Evolutionary conservation across 2,797 vertebrate genomes (phyloP).

Genomic region (Darevskia nairensis): DNA sequence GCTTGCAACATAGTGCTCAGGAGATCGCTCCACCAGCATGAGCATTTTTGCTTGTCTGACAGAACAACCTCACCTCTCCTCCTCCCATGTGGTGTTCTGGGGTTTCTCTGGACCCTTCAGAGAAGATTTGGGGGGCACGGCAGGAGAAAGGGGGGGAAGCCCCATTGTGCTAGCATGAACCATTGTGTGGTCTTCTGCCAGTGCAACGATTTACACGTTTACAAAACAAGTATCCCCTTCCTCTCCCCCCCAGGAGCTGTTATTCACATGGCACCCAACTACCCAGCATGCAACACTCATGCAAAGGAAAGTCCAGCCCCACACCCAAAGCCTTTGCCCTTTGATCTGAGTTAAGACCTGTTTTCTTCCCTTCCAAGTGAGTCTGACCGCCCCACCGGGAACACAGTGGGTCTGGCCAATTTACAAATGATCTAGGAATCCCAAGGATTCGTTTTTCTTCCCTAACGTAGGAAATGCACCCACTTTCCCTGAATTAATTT

Average conservation of each 20-base stretch:
- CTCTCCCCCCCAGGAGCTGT: neutral
- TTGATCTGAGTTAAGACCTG: neutral
- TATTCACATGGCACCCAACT: neutral
- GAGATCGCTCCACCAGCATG: no score
- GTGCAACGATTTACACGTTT: neutral
- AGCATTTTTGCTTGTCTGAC: no score
- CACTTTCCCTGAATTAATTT: neutral
- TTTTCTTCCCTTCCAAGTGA: no score
- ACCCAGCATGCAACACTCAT: neutral
- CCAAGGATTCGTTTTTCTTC: neutral
- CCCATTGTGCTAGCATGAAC: no score
- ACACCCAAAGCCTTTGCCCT: neutral
- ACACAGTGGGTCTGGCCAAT: neutral
- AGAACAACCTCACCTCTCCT: no score
- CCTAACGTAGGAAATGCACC: neutral
- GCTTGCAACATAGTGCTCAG: no score
- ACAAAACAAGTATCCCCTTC: neutral
- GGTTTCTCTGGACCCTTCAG: no score
- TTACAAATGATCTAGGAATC: neutral
- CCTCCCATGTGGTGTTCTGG: no score
- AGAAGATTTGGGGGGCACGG: no score
- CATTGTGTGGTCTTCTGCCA: no score
- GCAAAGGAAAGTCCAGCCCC: neutral
- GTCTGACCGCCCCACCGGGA: neutral
- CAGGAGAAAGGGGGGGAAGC: no score